These are phyloP conservation scores for Sarcophaga bullata DNA, from an alignment of 1,140 invertebrate genomes.

Conservation along the genomic window DNA sequence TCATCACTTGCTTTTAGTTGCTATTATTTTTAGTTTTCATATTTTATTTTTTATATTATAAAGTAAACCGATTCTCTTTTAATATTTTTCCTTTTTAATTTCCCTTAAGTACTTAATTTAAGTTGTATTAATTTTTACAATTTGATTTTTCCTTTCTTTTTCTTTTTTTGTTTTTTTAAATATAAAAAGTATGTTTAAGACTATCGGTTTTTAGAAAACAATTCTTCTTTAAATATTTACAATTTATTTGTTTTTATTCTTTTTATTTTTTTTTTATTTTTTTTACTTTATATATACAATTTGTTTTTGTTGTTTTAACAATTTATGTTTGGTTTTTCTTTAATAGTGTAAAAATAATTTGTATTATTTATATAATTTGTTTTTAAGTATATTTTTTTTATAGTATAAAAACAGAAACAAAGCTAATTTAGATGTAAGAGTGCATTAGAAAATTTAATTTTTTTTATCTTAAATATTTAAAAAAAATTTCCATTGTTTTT, in stretches of 20 bases:
- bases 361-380: neutral
- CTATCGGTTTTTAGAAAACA: slow-evolving; percentile 1
- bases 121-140: neutral
- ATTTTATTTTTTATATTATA: neutral
- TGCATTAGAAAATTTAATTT: slow-evolving; percentile 19
- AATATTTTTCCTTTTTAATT: no score
- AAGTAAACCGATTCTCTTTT: slow-evolving; percentile 5
- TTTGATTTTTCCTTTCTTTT: neutral
- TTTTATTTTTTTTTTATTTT: neutral
- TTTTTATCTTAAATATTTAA: neutral
- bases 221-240: neutral
- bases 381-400: neutral
- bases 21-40: neutral
- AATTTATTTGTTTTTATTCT: neutral
- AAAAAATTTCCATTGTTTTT: no score
- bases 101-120: neutral
- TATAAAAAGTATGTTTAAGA: neutral
- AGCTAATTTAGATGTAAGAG: slow-evolving; percentile 21
- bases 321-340: neutral
- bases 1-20: neutral
- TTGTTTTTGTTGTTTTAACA: neutral
- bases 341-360: slow-evolving; percentile 18
- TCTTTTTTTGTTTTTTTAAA: no score
- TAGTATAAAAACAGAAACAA: slow-evolving; percentile 24
- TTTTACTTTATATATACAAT: neutral